Percentiles rank a stretch among this genome's conserved stretches.
Conservation (phyloP, 1,140 invertebrate genomes). For the Arion vulgaris region DNA sequence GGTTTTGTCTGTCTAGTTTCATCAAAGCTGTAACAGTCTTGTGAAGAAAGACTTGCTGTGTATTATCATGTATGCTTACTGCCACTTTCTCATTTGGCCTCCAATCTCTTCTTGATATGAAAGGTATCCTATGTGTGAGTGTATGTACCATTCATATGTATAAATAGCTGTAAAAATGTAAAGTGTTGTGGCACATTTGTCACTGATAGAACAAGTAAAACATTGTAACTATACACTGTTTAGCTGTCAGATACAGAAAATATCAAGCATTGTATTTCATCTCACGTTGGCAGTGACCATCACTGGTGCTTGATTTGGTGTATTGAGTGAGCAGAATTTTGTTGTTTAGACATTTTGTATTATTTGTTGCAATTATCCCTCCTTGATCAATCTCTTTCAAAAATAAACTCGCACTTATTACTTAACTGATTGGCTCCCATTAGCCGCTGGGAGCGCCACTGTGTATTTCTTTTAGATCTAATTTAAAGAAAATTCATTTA, state of each 20-base stretch:
- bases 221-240: not conserved
- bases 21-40: too few species aligned
- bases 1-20: too few species aligned
- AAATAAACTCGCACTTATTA: too few species aligned
- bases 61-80: too few species aligned
- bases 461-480: too few species aligned
- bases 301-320: constrained; percentile 16
- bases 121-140: constrained; percentile 20
- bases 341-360: not conserved
- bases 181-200: not conserved
- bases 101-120: constrained; percentile 10
- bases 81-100: not conserved
- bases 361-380: not conserved
- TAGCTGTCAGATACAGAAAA: too few species aligned
- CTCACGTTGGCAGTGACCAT: constrained; percentile 16
- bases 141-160: constrained; percentile 5
- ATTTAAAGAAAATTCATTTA: too few species aligned
- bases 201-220: constrained; percentile 6
- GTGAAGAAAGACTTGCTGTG: too few species aligned
- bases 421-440: too few species aligned
- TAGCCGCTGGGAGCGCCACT: too few species aligned
- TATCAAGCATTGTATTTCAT: too few species aligned
- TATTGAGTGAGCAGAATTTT: not conserved
- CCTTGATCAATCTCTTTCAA: too few species aligned
- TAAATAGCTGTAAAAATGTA: constrained; percentile 36